A percentile compares a stretch with the other conserved stretches of the same genome.
Conservation (phyloP, 92 coral and sea anemone species). For the Diadumene lineata region DNA sequence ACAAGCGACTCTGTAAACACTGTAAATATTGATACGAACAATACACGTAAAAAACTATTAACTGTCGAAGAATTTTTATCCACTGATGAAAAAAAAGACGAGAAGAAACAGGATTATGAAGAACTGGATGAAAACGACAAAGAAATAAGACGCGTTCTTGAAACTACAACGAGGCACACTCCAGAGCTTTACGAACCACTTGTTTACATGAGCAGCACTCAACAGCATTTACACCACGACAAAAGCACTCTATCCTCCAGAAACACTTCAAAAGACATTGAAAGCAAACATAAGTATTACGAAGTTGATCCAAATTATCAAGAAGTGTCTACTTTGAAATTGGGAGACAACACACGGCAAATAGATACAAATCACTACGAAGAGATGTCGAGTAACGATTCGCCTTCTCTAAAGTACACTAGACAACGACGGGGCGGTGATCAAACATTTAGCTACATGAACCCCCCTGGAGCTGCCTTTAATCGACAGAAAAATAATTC, state of each 20-base stretch:
- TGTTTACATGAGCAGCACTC: not conserved
- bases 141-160: slow-evolving; percentile 7
- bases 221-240: not conserved
- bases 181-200: slow-evolving; percentile 26
- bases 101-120: not conserved
- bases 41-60: slow-evolving; percentile 5
- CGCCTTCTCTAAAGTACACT: not conserved
- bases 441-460: slow-evolving; percentile 51
- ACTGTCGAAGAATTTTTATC: slow-evolving; percentile 26
- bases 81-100: slow-evolving; percentile 4
- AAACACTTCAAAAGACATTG: not conserved
- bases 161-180: not conserved
- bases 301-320: slow-evolving; percentile 6
- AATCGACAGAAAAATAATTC: not conserved
- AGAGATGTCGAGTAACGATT: too few relatives aligned
- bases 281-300: not conserved
- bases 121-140: slow-evolving; percentile 17
- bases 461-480: slow-evolving; percentile 43
- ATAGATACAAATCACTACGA: not conserved
- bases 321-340: not conserved
- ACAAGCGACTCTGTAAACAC: not conserved
- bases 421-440: slow-evolving; percentile 16
- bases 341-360: not conserved
- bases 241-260: not conserved
- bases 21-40: not conserved